Evolutionary conservation across 2,113 vertebrate species (phyloP), one percentile per base, ranked within the genome.

Genomic region (Greenwoodochromis staneri): DNA sequence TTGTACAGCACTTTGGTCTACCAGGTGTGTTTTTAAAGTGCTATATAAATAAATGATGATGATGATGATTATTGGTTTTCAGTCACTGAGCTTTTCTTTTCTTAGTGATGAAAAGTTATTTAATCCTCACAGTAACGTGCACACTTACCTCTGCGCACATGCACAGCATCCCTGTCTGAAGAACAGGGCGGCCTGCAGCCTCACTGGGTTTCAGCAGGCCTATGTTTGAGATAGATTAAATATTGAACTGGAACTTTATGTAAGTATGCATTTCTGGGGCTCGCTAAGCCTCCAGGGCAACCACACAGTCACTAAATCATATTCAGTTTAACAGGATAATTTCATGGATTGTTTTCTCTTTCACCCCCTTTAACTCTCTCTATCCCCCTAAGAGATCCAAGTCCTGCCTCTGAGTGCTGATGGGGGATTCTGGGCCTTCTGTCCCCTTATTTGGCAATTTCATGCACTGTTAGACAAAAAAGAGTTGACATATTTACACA

Each of bases 401-500:
- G 3, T 16, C 82, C 73, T 57, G 40, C 85, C 69, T 71, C 66
- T 78, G 17, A 47, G 83, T 87, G 82, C 82, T 49, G 36, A 19
- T 17, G 80, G 87, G 76, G 80, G 40, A 10, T 57, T 31, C 40
- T 40, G 1, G 78, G 83, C n/a, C 49, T 63, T 82, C 61, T 66
- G 29, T 27, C 42, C 82, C 59, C 36, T 76, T 82, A 88, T 57
- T 81, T 34, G 63, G 84, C 61, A 91, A 93, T 93, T 94, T 93
- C 91, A 92, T 88, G 92, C 80, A 19, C 83, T 87, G 69, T 87
- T 57, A n/a, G 85, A 91, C 92, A 91, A 91, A 94, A 80, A 57
- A 59, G 47, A 83, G 63, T 47, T 87, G 90, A 91, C 86, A 92
- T 91, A 87, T 95, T 94, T 93, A 94, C 89, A 92, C 78, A 83